phyloP scores from a whole-genome alignment of 2,113 vertebrate species.

The Rhinogobius similis region DNA sequence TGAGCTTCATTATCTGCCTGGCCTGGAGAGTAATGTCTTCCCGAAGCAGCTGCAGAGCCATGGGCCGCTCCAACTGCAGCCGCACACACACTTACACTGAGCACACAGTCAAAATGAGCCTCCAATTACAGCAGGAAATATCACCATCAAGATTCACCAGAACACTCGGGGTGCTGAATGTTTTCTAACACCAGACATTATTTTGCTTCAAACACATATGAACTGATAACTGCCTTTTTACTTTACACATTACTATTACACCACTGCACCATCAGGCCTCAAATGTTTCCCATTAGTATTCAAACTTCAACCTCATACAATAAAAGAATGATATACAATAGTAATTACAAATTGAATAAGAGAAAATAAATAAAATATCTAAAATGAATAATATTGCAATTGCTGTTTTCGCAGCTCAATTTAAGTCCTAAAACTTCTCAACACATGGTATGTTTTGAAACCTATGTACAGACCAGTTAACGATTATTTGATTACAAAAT shows the following conservation, averaged over 20 bases:
- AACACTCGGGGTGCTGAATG: background rate
- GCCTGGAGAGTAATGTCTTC: conserved; percentile 58
- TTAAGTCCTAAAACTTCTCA: too few relatives aligned
- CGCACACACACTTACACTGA: conserved; percentile 27
- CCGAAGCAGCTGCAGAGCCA: conserved; percentile 37
- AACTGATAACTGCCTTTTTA: conserved; percentile 1
- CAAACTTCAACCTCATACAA: too few relatives aligned
- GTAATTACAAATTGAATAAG: too few relatives aligned
- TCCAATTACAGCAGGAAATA: conserved; percentile 20
- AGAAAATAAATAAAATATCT: too few relatives aligned
- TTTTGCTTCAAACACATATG: background rate
- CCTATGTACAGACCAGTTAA: too few relatives aligned
- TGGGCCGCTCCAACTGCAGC: conserved; percentile 22
- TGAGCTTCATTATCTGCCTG: conserved; percentile 63
- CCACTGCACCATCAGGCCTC: background rate
- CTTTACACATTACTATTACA: background rate
- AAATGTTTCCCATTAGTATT: background rate
- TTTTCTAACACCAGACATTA: background rate
- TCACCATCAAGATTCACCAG: background rate
- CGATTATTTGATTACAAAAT: too few relatives aligned
- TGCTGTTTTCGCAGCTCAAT: too few relatives aligned
- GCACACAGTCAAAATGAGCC: conserved; percentile 17
- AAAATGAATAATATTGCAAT: too few relatives aligned
- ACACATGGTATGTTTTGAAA: too few relatives aligned
- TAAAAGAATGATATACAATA: too few relatives aligned